Evolutionary conservation across 1,140 invertebrate species (phyloP), one percentile per base, ranked within the genome.

Genomic region (Bombus waltoni): DNA sequence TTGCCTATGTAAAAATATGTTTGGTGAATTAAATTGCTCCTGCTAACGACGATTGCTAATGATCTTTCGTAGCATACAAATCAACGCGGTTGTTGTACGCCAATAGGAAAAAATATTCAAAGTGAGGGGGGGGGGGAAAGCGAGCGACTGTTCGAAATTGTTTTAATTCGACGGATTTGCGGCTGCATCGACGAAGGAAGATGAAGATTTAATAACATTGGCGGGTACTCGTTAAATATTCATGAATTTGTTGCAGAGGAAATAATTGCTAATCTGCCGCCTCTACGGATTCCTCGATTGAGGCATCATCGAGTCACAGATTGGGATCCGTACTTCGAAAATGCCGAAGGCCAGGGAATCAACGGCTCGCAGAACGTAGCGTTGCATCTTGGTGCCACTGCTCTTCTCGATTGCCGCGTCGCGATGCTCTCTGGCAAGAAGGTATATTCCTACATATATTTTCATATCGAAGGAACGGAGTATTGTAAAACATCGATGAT

Each of bases 291-390:
- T 18, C 94, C 94, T 47, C 94, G 92, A 35, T 83, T 95, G 66
- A 92, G 94, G 42, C 95, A 95, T 83, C 93, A 95, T 78, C 94
- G 94, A 87, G 92, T 93, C 5, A 90, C 91, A 28, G 94, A 94
- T 44, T 97, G 96, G 95, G 97, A 97, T 28, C 97, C 97, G 40
- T 98, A 97, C 93, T 98, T 98, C 92, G 97, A 98, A 92, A 94
- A 95, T 85, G 91, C 89, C 0, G 97, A 97, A 70, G 96, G 96
- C 47, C 91, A 95, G 71, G 92, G 92, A 79, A 94, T 94, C 81
- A 94, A 91, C 65, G 93, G 87, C 42, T 92, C 93, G 3, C 92
- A 95, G 81, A 94, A 95, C 70, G 91, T 95, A 62, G 94, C 94
- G 9, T 92, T 95, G 38, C 94, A 95, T 77, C 93, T 96, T 13